A percentile compares a stretch with the other conserved stretches of the same genome.
Conservation (phyloP, 2,797 vertebrate species). For the Sebastes jordani region DNA sequence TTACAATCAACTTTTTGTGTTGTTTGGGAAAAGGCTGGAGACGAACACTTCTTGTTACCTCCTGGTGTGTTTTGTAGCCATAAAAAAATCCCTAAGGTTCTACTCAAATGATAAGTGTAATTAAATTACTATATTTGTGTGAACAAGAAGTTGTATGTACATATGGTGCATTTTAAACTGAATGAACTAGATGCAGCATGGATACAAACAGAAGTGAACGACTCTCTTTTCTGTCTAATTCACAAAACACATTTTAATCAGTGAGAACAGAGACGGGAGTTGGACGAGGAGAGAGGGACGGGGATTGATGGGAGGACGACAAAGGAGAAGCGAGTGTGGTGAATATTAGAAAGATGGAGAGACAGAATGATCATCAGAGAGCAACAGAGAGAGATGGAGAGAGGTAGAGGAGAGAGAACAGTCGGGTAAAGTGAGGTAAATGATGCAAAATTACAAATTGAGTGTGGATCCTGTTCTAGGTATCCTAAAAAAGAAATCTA, state of each 20-base stretch:
- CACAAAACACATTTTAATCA: conserved; percentile 8
- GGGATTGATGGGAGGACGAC: background rate
- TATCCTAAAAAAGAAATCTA: conserved; percentile 59
- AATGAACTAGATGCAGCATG: background rate
- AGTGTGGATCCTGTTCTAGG: conserved; percentile 39
- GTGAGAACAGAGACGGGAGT: background rate
- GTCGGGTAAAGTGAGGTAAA: conserved; percentile 35
- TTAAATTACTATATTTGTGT: background rate
- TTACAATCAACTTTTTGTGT: background rate
- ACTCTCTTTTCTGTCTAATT: background rate
- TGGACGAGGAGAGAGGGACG: background rate
- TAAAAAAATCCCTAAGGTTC: too few species aligned
- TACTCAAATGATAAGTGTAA: background rate
- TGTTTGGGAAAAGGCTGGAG: background rate
- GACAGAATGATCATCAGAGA: background rate
- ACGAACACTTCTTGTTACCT: background rate
- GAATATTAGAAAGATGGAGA: background rate
- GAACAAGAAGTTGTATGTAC: background rate
- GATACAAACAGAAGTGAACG: background rate
- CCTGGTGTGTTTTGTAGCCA: background rate
- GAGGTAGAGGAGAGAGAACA: background rate
- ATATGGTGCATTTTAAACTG: background rate
- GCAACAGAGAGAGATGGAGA: background rate
- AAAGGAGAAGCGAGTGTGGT: background rate
- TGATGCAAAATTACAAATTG: conserved; percentile 20